Base-by-base conservation (phyloP, 2,888 invertebrate species). In the Junonia oenone region DNA sequence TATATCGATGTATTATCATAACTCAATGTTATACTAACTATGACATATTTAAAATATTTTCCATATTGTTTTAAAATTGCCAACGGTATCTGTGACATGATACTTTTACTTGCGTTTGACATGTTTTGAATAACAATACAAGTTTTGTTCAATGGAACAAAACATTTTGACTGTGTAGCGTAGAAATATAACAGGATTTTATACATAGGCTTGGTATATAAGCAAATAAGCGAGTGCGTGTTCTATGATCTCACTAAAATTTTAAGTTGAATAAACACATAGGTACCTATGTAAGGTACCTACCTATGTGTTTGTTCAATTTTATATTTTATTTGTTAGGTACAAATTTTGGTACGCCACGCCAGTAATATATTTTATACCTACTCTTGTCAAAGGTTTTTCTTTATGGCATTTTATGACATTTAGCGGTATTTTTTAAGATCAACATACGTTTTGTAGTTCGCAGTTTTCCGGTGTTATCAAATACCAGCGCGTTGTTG, bases 401-500 rank as follows among this genome's bases (percentile, higher is more conserved):
- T 37, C 6, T 37, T 40, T 40, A 19, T 40, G 35, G 11, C 38
- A 8, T 17, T 38, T 33, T 19, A 5, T 40, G 9, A 19, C 38
- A 40, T 40, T 2, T 40, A 9, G 38, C 11, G 2, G 22, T 43
- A n/a, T 26, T 11, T 38, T 5, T 72, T 77, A 78, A 80, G 79
- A 78, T 81, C 83, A 83, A 83, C 82, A 81, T 66, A 67, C 47
- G 45, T 37, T 38, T 27, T 33, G 22, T n/a, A 15, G 40, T 47
- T 43, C 6, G 15, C 26, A 52, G 50, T 54, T 46, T 40, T 40
- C 52, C 47, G 47, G 35, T 86, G 83, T 88, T 88, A 85, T 88
- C 81, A 83, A 87, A 87, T 80, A 85, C 64, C 63, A 35, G 67
- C 68, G 62, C 71, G 61, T 67, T 81, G 80, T 80, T 78, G 77